These are phyloP conservation scores for Monopis laevigella DNA, from an alignment of 2,888 invertebrate genomes.

Conservation along the genomic window DNA sequence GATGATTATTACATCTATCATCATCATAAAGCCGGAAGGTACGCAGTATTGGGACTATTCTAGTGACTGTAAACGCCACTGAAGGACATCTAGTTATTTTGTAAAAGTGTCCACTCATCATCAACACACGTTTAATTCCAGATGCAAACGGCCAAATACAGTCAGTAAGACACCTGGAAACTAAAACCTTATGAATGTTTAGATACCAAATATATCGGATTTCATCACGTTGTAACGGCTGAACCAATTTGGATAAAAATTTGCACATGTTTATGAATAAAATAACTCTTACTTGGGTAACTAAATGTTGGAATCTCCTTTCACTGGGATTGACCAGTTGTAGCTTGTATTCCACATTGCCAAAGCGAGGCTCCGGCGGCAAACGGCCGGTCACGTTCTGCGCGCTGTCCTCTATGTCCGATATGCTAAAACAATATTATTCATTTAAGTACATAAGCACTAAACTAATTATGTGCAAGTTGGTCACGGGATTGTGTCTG, in stretches of 20 bases:
- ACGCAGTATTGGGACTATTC: too few relatives aligned
- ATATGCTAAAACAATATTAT: conserved; percentile 33
- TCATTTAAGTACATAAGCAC: background rate
- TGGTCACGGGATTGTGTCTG: too few relatives aligned
- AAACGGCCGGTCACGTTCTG: conserved; percentile 63
- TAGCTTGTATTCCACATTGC: conserved; percentile 96
- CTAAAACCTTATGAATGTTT: too few relatives aligned
- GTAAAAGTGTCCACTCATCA: too few relatives aligned
- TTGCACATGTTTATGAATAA: background rate
- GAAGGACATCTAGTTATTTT: too few relatives aligned
- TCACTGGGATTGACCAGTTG: conserved; percentile 93
- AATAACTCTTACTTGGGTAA: conserved; percentile 79
- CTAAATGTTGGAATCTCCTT: conserved; percentile 89
- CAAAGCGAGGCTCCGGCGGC: conserved; percentile 92
- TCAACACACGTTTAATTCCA: too few relatives aligned
- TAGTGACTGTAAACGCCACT: too few relatives aligned
- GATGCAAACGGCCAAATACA: too few relatives aligned
- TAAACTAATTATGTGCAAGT: background rate
- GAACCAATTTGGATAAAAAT: background rate
- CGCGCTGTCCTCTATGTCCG: conserved; percentile 41
- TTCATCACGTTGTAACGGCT: background rate
- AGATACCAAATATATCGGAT: too few relatives aligned
- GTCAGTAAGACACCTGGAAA: too few relatives aligned
- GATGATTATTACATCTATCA: too few relatives aligned
- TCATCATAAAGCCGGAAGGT: too few relatives aligned